phyloP scores from a whole-genome alignment of 1,140 invertebrate species.

The Mya arenaria region DNA sequence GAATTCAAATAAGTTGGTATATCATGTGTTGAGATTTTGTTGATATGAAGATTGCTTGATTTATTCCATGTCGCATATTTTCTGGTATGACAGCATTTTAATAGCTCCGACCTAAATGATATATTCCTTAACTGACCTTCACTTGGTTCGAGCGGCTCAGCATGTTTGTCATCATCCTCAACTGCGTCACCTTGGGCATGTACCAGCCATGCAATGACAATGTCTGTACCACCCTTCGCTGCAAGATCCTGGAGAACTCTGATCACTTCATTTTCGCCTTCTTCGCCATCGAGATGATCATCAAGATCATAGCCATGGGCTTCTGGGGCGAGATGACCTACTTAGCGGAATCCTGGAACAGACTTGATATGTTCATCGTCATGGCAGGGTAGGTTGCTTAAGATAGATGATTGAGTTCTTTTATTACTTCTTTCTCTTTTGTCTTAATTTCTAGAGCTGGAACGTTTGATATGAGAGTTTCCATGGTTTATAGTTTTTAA shows the following conservation, averaged over 20 bases:
- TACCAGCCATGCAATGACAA: conserved; percentile 97
- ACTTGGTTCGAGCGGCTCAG: conserved; percentile 99
- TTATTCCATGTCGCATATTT: no score
- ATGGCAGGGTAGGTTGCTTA: conserved; percentile 92
- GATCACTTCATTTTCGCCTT: conserved; percentile 99
- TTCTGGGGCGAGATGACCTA: conserved; percentile 96
- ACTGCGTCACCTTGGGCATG: conserved; percentile 99
- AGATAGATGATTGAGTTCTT: no score
- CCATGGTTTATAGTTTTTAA: no score
- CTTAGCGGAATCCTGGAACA: conserved; percentile 98
- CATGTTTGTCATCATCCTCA: conserved; percentile 98
- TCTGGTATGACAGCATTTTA: no score
- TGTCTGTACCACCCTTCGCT: conserved; percentile 92
- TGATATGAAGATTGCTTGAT: no score
- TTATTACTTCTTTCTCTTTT: no score
- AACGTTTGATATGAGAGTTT: no score
- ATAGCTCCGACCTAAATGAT: neutral
- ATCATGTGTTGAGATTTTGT: no score
- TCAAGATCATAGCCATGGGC: conserved; percentile 99
- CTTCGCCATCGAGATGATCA: conserved; percentile 92
- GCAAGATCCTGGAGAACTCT: conserved; percentile 96
- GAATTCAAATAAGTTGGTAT: no score
- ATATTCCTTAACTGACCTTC: conserved; percentile 75
- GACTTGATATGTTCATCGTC: conserved; percentile 99
- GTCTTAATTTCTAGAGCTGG: no score